Evolutionary conservation across 1,140 invertebrate genomes (phyloP).

Genomic region (Vanessa atalanta): DNA sequence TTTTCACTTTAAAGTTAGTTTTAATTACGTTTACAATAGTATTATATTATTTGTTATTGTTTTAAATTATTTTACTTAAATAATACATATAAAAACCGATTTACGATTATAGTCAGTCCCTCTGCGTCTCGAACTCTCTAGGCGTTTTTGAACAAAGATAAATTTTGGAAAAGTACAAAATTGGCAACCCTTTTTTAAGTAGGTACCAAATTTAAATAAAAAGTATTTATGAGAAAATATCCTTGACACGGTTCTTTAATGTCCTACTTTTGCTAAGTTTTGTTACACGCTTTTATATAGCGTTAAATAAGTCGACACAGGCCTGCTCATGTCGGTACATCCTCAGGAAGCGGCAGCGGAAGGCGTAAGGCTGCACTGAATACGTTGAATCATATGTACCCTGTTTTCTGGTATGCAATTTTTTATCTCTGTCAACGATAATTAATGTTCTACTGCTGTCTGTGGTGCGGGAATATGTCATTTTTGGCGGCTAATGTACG

Average conservation of each 20-base stretch:
- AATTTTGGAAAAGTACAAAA: too few species aligned
- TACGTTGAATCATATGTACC: background rate
- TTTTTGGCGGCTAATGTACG: background rate
- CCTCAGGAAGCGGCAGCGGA: constrained; percentile 21
- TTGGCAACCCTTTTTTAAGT: too few species aligned
- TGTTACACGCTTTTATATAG: constrained; percentile 6
- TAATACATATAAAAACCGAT: too few species aligned
- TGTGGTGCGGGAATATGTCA: background rate
- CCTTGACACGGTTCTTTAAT: background rate
- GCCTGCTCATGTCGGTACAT: constrained; percentile 10
- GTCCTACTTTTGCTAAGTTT: constrained; percentile 8
- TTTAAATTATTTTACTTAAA: too few species aligned
- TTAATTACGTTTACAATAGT: too few species aligned
- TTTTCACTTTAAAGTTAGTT: background rate
- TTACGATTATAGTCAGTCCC: too few species aligned
- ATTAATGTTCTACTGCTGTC: constrained; percentile 8
- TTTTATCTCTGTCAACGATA: background rate
- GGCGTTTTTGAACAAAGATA: too few species aligned
- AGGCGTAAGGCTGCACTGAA: constrained; percentile 5
- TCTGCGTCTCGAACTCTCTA: too few species aligned
- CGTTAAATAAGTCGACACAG: constrained; percentile 15
- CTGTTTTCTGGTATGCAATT: constrained; percentile 2
- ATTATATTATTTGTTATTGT: too few species aligned
- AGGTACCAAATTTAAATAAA: background rate
- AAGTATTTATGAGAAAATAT: background rate